Percentiles rank a stretch among this genome's conserved stretches.
These are phyloP conservation scores for Narcine bancroftii DNA, from an alignment of 2,113 vertebrate genomes.

Conservation along the genomic window DNA sequence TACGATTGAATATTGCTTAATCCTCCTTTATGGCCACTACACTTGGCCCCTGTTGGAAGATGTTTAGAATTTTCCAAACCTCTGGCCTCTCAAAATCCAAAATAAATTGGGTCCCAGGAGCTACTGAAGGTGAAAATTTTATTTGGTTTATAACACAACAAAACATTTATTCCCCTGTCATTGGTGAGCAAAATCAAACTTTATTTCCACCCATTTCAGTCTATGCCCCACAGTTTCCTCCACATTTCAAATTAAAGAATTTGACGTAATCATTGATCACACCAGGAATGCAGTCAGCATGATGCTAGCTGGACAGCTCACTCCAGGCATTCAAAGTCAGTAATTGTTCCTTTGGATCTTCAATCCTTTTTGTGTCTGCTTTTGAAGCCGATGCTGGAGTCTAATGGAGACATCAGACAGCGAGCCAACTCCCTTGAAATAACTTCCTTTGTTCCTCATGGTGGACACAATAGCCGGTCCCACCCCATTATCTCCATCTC, in stretches of 20 bases:
- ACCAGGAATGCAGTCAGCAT: background rate
- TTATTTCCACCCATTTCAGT: background rate
- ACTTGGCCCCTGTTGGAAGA: background rate
- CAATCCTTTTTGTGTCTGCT: constrained; percentile 8
- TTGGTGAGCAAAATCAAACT: background rate
- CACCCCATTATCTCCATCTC: constrained; percentile 31
- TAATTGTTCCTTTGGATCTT: constrained; percentile 18
- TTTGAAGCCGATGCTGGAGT: constrained; percentile 17
- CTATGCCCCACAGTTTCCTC: background rate
- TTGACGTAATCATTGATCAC: background rate
- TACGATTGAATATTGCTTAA: background rate
- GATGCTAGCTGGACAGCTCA: constrained; percentile 17
- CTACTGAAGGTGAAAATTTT: background rate
- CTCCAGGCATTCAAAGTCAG: constrained; percentile 6
- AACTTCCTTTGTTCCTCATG: constrained; percentile 19
- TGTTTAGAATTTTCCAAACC: background rate
- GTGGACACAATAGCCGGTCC: constrained; percentile 23
- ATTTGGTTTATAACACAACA: background rate
- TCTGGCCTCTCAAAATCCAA: background rate
- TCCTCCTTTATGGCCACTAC: background rate
- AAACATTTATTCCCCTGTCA: too few relatives aligned
- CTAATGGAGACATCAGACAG: constrained; percentile 35
- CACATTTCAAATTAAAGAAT: background rate
- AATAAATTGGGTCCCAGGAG: background rate
- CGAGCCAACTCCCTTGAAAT: constrained; percentile 32